Base-by-base conservation (phyloP, 2,888 invertebrate species). In the Andrena minutula region DNA sequence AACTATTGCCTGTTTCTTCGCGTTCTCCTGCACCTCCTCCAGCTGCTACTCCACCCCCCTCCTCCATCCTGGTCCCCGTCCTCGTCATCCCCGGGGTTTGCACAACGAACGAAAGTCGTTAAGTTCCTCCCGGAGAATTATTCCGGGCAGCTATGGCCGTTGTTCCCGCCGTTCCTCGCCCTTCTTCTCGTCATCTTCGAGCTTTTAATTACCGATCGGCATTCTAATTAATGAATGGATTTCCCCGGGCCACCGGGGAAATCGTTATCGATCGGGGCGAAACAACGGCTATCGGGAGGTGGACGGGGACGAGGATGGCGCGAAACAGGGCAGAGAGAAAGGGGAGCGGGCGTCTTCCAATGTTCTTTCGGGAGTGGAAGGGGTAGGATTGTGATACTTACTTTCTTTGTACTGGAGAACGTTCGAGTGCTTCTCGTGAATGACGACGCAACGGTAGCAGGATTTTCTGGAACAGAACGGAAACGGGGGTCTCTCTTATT, bases 331-430 rank as follows among this genome's bases (percentile, higher is more conserved):
- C 5, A 28, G 12, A 20, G 12, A 32, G 28, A 12, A 16, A 23
- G 58, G 56, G 47, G 53, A 47, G 30, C 26, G 8, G 56, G 8
- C 63, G 60, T 85, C 80, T 79, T 65, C 56, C 47, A 75, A 63
- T 72, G 79, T 79, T 77, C 79, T 66, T 76, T 66, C 61, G 49
- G 66, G 28, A 16, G 41, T 41, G 41, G 41, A 16, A 41, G 16
- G 41, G 41, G 41, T 41, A 16, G 51, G 56, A 86, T 84, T 80
- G 72, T 93, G 41, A 41, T 41, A 97, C 98, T 98, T 95, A 99
- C 99, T 98, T 96, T 98, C 98, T 96, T 99, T 99, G 95, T 98
- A 99, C 94, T 99, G 98, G 86, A 99, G 96, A 90, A 99, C 98
- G 95, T 99, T 99, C 93, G 96, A 96, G 95, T 99, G 98, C 94